These are phyloP conservation scores for Patella vulgata DNA, from an alignment of 1,140 invertebrate genomes.

Conservation along the genomic window DNA sequence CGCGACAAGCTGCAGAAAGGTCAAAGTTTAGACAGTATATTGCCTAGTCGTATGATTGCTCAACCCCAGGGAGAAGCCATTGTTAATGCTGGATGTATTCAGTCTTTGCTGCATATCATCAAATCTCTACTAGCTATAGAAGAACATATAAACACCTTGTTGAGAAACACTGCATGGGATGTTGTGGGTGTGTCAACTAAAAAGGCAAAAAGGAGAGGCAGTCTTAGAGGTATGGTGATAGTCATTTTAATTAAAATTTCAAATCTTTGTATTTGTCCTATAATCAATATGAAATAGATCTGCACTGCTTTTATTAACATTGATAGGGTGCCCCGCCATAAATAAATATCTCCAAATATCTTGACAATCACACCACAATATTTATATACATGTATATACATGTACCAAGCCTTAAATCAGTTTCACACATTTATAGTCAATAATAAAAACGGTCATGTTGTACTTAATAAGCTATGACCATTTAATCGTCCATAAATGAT, in stretches of 20 bases:
- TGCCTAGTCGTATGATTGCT: slow-evolving; percentile 8
- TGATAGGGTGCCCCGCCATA: no score
- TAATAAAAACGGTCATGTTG: no score
- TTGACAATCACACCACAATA: no score
- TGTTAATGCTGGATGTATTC: slow-evolving; percentile 33
- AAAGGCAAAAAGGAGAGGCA: slow-evolving; percentile 52
- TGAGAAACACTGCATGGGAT: slow-evolving; percentile 52
- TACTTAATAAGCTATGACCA: no score
- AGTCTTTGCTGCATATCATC: slow-evolving; percentile 50
- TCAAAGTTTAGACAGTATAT: slow-evolving; percentile 49
- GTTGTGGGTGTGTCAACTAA: slow-evolving; percentile 47
- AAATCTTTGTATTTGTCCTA: no score
- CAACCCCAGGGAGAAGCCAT: background rate
- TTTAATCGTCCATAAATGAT: no score
- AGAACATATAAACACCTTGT: slow-evolving; percentile 50
- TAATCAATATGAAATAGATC: no score
- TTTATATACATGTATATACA: no score
- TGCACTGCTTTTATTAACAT: no score
- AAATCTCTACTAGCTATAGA: slow-evolving; percentile 52
- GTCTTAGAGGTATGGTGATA: slow-evolving; percentile 48
- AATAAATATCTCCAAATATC: no score
- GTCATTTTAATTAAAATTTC: background rate
- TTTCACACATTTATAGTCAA: no score
- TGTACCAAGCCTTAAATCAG: no score
- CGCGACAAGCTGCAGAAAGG: slow-evolving; percentile 12